A percentile compares a stretch with the other conserved stretches of the same genome.
phyloP scores from a whole-genome alignment of 2,113 vertebrate species.

The Herpailurus yagouaroundi region DNA sequence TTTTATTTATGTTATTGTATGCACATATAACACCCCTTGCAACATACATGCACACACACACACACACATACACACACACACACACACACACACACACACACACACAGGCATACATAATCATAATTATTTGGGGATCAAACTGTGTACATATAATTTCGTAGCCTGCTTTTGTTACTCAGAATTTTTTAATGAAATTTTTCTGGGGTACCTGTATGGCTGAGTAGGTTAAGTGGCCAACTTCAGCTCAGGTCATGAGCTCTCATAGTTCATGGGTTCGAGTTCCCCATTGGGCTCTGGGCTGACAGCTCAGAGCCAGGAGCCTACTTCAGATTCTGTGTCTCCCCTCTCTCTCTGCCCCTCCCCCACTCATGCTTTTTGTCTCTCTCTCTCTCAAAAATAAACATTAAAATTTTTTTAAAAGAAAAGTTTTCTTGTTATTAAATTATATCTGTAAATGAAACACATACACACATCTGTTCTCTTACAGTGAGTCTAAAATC shows the following conservation, averaged over 20 bases:
- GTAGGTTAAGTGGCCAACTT: no score
- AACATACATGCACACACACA: not conserved
- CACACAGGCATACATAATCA: not conserved
- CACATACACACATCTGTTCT: not conserved
- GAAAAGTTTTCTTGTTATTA: not conserved
- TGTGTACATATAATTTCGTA: not conserved
- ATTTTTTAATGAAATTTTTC: not conserved
- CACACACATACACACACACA: not conserved
- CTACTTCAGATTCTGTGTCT: no score
- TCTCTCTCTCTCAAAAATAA: no score
- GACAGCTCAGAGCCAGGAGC: no score
- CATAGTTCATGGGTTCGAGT: no score
- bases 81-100: not conserved
- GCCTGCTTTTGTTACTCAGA: not conserved
- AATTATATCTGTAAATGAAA: not conserved
- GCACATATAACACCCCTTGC: not conserved
- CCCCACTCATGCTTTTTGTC: no score
- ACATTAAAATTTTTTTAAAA: no score
- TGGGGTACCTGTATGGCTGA: no score
- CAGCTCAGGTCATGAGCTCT: no score
- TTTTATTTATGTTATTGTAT: not conserved
- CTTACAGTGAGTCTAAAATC: not conserved
- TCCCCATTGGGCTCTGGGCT: no score
- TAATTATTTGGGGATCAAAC: not conserved
- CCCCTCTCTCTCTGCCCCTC: no score